phyloP scores from a whole-genome alignment of 2,113 vertebrate species.

The Vombatus ursinus region DNA sequence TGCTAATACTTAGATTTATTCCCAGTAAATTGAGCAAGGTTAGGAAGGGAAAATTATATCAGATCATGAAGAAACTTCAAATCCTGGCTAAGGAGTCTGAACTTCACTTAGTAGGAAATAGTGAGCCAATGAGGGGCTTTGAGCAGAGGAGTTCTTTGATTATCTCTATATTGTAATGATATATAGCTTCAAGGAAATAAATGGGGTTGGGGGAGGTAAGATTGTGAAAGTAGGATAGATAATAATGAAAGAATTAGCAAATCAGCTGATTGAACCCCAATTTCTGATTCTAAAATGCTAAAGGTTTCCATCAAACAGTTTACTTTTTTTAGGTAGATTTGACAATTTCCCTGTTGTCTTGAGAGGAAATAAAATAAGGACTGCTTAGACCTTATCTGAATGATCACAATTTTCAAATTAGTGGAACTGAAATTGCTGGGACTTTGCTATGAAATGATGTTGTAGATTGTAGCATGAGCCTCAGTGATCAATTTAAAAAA shows the following conservation, averaged over 20 bases:
- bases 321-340: neutral
- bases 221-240: neutral
- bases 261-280: neutral
- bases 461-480: slow-evolving; percentile 15
- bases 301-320: neutral
- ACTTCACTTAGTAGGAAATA: neutral
- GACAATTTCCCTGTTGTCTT: neutral
- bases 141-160: neutral
- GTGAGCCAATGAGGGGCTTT: neutral
- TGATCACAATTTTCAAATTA: slow-evolving; percentile 25
- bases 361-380: neutral
- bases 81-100: neutral
- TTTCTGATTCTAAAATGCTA: neutral
- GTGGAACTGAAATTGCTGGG: slow-evolving; percentile 8
- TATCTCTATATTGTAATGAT: neutral
- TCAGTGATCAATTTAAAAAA: slow-evolving; percentile 24
- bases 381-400: neutral
- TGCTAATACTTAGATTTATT: neutral
- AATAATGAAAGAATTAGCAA: slow-evolving; percentile 3
- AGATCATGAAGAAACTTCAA: neutral
- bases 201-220: neutral
- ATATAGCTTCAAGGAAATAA: neutral
- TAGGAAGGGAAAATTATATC: neutral
- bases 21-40: neutral
- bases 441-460: slow-evolving; percentile 34